These are phyloP conservation scores for Coryphaenoides rupestris DNA, from an alignment of 2,113 vertebrate genomes.

Conservation along the genomic window DNA sequence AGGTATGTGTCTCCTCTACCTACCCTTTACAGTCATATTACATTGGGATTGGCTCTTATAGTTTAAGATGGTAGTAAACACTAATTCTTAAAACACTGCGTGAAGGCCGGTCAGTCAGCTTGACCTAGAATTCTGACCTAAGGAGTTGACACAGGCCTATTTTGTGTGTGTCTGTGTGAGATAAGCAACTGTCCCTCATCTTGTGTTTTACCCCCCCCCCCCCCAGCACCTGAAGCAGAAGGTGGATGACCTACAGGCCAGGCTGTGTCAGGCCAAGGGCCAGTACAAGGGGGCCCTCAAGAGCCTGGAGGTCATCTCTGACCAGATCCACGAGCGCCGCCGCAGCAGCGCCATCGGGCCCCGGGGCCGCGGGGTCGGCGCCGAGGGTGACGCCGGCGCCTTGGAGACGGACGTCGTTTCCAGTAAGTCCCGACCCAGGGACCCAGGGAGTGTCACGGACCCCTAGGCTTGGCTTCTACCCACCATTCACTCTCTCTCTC, in stretches of 20 bases:
- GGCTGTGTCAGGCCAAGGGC: constrained; percentile 84
- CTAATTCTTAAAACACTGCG: too few species aligned
- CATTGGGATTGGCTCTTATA: too few species aligned
- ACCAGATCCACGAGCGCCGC: constrained; percentile 92
- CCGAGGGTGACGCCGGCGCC: constrained; percentile 75
- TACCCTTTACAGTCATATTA: not conserved
- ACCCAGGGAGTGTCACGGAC: too few species aligned
- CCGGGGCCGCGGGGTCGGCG: constrained; percentile 85
- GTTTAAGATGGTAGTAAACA: too few species aligned
- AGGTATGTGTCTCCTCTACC: constrained; percentile 74
- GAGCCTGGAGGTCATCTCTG: constrained; percentile 95
- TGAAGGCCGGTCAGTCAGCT: too few species aligned
- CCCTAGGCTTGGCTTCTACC: too few species aligned
- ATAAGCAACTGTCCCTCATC: not conserved
- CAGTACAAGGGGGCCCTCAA: constrained; percentile 90
- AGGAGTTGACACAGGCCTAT: too few species aligned
- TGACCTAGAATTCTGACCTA: too few species aligned
- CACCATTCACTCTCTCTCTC: too few species aligned
- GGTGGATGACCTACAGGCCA: constrained; percentile 91
- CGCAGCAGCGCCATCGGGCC: constrained; percentile 84
- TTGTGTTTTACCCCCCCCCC: not conserved
- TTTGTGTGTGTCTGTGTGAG: too few species aligned
- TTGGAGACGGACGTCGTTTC: constrained; percentile 80
- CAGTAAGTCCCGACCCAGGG: constrained; percentile 79
- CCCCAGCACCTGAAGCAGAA: constrained; percentile 90